Evolutionary conservation across 1,140 invertebrate genomes (phyloP).

Genomic region (Aphis craccivora): DNA sequence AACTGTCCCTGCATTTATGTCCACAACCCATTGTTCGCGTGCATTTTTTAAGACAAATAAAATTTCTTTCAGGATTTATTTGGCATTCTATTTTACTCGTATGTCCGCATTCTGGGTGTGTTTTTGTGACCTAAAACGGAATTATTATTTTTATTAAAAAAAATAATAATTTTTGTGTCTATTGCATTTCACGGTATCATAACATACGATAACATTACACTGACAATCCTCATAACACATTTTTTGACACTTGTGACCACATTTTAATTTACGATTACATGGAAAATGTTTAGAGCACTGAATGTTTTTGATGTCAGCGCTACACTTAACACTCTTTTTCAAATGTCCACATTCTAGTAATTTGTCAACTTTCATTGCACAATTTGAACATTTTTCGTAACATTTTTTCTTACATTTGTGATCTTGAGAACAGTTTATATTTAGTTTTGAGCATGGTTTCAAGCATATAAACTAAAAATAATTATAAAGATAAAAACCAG

Average conservation of each 20-base stretch:
- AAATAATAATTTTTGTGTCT: neutral
- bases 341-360: conserved; percentile 6
- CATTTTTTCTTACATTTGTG: conserved; percentile 67
- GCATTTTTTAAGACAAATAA: neutral
- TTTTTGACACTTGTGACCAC: conserved; percentile 11
- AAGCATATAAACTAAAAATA: neutral
- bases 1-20: neutral
- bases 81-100: neutral
- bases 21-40: conserved; percentile 19
- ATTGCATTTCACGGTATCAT: neutral
- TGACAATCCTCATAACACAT: neutral
- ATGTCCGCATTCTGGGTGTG: neutral
- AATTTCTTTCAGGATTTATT: neutral
- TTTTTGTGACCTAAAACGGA: neutral
- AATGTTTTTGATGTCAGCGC: neutral
- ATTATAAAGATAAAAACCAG: neutral
- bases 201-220: neutral
- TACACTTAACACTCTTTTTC: neutral
- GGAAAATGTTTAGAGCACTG: neutral
- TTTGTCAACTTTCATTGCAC: neutral
- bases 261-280: neutral
- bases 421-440: conserved; percentile 64
- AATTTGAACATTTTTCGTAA: conserved; percentile 65
- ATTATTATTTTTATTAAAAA: neutral
- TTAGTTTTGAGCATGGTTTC: conserved; percentile 64